Evolutionary conservation across 1,140 invertebrate genomes (phyloP).

Genomic region (Idris sp.): DNA sequence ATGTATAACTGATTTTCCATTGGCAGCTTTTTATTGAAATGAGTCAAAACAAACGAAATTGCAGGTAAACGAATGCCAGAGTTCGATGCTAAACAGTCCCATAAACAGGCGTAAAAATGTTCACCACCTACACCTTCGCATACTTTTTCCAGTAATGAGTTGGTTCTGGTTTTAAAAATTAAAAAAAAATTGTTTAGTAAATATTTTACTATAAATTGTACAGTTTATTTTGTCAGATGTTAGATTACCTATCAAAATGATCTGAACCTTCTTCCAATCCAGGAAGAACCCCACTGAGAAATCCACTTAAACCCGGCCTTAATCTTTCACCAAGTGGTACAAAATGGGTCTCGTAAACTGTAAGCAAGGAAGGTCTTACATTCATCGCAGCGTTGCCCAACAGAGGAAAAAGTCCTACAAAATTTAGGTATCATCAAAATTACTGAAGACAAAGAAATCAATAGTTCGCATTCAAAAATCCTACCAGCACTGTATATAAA

Average conservation of each 20-base stretch:
- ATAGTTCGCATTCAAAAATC: too few species aligned
- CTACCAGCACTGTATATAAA: slow-evolving; percentile 91
- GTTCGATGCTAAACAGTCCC: slow-evolving; percentile 92
- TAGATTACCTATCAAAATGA: slow-evolving; percentile 86
- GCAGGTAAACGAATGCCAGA: slow-evolving; percentile 91
- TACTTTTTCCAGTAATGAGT: slow-evolving; percentile 87
- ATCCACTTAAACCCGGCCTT: slow-evolving; percentile 91
- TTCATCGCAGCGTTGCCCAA: slow-evolving; percentile 94
- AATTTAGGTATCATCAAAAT: slow-evolving; percentile 1
- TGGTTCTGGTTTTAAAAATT: slow-evolving; percentile 83
- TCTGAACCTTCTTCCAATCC: slow-evolving; percentile 95
- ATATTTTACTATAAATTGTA: too few species aligned
- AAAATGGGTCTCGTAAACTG: slow-evolving; percentile 96
- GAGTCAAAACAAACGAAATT: slow-evolving; percentile 87
- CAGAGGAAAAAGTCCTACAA: slow-evolving; percentile 90
- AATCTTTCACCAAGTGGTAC: slow-evolving; percentile 89
- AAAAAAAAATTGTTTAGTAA: too few species aligned
- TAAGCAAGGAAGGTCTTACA: slow-evolving; percentile 89
- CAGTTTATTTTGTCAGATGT: too few species aligned
- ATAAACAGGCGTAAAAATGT: slow-evolving; percentile 93
- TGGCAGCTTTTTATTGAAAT: slow-evolving; percentile 89
- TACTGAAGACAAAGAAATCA: slow-evolving; percentile 1
- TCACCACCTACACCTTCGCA: slow-evolving; percentile 87
- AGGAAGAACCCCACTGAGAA: slow-evolving; percentile 89
- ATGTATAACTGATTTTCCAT: slow-evolving; percentile 92